Base-by-base conservation (phyloP, 2,797 vertebrate genomes). In the Etheostoma nigrum region DNA sequence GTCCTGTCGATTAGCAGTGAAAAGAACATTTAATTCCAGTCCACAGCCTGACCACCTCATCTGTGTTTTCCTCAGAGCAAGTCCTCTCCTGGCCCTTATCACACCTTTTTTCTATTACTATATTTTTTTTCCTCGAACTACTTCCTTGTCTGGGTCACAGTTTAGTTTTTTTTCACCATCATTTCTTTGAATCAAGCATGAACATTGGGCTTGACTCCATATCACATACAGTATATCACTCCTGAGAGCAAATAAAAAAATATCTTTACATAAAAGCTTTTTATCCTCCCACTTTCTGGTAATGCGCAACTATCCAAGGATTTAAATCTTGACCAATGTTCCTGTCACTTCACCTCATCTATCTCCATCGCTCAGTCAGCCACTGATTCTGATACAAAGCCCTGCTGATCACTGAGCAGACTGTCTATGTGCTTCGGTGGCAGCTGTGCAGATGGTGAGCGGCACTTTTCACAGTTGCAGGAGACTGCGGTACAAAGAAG, bases 11-110 rank as follows among this genome's bases (percentile, higher is more conserved):
- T 87, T 73, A 83, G 65, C 62, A 23, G 33, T 72, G 69, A 87
- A 86, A 86, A 63, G 76, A 84, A 86, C 62, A 76, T 90, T 92
- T 87, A 65, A 78, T 86, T 88, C 67, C 76, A 49, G 48, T 76
- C 68, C 64, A 67, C 74, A 82, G 55, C 54, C 74, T 71, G 78
- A 77, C 66, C 81, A 33, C 47, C 63, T 83, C 78, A 76, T 85
- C 76, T 72, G 55, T 49, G 51, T 78, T 89, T 74, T 19, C 69
- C 81, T 69, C 1, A 10, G 51, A 84, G 75, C 76, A 60, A 64
- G 42, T 81, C 57, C 64, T 78, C 81, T 49, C 64, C 69, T 5
- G 30, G 54, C 21, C 65, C 67, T 83, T 65, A 69, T 86, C 79
- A 70, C 71, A 82, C 53, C 58, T 68, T 64, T 81, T 74, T 62